Percentiles rank a stretch among this genome's conserved stretches.
These are phyloP conservation scores for Desoria tigrina DNA, from an alignment of 2,888 invertebrate species.

Conservation along the genomic window DNA sequence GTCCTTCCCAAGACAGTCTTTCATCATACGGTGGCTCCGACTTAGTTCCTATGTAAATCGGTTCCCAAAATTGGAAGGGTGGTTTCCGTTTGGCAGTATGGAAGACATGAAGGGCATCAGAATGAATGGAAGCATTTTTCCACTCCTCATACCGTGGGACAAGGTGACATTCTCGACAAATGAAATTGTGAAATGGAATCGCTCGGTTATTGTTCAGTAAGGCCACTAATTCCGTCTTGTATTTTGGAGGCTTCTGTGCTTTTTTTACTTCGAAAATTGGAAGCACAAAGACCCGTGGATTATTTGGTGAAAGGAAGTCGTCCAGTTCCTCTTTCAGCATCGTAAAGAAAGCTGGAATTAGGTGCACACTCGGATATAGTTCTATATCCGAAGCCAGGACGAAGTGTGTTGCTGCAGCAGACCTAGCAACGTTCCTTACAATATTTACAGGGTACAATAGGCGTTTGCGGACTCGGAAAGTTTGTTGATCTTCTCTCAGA, in stretches of 20 bases:
- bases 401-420: slow-evolving; percentile 77
- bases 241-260: slow-evolving; percentile 65
- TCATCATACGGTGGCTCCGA: slow-evolving; percentile 86
- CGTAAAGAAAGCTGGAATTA: slow-evolving; percentile 77
- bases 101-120: slow-evolving; percentile 82
- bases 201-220: slow-evolving; percentile 76
- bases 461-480: slow-evolving; percentile 72
- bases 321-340: slow-evolving; percentile 63
- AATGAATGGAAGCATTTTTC: slow-evolving; percentile 59
- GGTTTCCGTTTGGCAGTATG: slow-evolving; percentile 80
- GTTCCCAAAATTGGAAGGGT: slow-evolving; percentile 84
- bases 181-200: slow-evolving; percentile 86
- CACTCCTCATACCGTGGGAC: slow-evolving; percentile 31
- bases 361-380: slow-evolving; percentile 80
- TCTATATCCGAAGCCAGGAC: slow-evolving; percentile 86
- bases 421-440: slow-evolving; percentile 83
- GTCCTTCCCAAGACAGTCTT: slow-evolving; percentile 89
- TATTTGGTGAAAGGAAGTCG: background rate
- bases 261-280: slow-evolving; percentile 77
- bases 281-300: slow-evolving; percentile 73
- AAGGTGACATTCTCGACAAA: slow-evolving; percentile 83
- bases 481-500: slow-evolving; percentile 49
- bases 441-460: slow-evolving; percentile 87
- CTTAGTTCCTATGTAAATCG: slow-evolving; percentile 88
- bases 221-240: slow-evolving; percentile 67